These are phyloP conservation scores for Brevimyrus niger DNA, from an alignment of 2,113 vertebrate species.

Conservation along the genomic window DNA sequence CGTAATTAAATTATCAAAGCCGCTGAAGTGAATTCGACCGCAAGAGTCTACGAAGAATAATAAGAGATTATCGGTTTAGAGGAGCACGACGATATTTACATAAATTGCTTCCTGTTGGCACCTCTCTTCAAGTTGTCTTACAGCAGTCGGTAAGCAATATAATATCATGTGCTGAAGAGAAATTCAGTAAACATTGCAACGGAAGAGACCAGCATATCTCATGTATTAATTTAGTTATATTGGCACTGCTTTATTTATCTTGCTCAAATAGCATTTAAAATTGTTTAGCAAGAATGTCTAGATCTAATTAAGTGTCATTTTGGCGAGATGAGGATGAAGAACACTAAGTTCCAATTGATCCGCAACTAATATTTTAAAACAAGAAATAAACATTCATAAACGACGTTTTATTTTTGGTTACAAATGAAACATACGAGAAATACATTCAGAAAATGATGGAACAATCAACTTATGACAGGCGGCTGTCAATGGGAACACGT, in stretches of 20 bases:
- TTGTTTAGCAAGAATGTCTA: not conserved
- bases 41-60: not conserved
- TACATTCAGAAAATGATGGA: not conserved
- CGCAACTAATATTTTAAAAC: not conserved
- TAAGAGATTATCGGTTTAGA: not conserved
- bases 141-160: not conserved
- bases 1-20: not conserved
- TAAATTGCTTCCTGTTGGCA: not conserved
- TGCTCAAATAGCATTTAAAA: not conserved
- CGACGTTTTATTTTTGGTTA: not conserved
- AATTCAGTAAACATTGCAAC: not conserved
- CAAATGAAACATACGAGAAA: not conserved
- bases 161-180: not conserved
- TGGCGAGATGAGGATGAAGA: not conserved
- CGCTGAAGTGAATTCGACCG: not conserved
- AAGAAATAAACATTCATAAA: not conserved
- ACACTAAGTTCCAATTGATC: not conserved
- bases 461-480: not conserved
- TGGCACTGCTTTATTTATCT: not conserved
- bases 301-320: not conserved
- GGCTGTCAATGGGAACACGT: slow-evolving; percentile 15
- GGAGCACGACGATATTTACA: not conserved
- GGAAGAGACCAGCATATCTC: not conserved
- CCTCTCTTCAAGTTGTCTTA: not conserved
- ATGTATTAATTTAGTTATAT: not conserved